Conservation (phyloP, 1,140 invertebrate genomes). For the Drosophila hydei region DNA sequence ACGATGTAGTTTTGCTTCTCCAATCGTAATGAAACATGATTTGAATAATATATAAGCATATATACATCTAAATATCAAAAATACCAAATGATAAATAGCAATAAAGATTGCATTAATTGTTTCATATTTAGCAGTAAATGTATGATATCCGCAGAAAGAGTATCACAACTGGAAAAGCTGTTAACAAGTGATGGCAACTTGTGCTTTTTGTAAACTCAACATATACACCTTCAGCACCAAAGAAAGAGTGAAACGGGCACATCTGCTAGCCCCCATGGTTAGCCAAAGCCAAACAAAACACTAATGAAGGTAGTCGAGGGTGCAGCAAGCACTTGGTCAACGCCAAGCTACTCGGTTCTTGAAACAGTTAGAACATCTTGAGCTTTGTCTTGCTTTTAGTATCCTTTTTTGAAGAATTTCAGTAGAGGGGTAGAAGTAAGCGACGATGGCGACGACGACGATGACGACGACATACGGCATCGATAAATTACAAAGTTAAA, state of each 20-base stretch:
- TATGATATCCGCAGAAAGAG: neutral
- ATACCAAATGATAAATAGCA: too few species aligned
- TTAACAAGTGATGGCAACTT: slow-evolving; percentile 34
- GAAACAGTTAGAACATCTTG: slow-evolving; percentile 38
- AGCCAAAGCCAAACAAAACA: slow-evolving; percentile 78
- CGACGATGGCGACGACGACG: slow-evolving; percentile 51
- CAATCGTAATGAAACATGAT: too few species aligned
- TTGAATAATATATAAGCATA: too few species aligned
- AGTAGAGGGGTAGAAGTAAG: slow-evolving; percentile 8
- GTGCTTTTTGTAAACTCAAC: slow-evolving; percentile 63
- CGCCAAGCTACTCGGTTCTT: slow-evolving; percentile 29
- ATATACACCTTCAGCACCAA: slow-evolving; percentile 52
- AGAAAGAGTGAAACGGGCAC: slow-evolving; percentile 25
- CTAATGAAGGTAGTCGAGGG: slow-evolving; percentile 78
- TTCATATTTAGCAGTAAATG: neutral
- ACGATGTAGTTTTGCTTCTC: neutral
- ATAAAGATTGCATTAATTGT: too few species aligned
- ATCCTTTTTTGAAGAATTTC: slow-evolving; percentile 21
- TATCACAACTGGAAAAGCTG: slow-evolving; percentile 20
- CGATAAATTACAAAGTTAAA: slow-evolving; percentile 83
- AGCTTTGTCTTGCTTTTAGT: slow-evolving; percentile 47
- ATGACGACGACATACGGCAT: slow-evolving; percentile 76
- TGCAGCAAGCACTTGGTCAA: slow-evolving; percentile 53
- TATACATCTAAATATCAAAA: too few species aligned
- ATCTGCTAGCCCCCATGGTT: slow-evolving; percentile 55